These are phyloP conservation scores for Drosophila leontia DNA, from an alignment of 1,140 invertebrate species.

Conservation along the genomic window DNA sequence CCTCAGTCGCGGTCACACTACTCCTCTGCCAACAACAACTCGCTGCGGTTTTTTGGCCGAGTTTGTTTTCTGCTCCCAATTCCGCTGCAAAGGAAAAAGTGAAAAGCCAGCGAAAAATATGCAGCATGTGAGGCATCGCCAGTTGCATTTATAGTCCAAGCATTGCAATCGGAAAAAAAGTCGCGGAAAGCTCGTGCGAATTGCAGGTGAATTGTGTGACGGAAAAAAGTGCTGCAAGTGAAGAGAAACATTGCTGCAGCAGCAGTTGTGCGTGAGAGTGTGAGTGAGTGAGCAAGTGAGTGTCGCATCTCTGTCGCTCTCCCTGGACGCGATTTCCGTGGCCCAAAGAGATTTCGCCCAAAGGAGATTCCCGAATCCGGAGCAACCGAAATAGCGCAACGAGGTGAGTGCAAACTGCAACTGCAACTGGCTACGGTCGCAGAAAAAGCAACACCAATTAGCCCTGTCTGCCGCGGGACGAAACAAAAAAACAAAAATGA, in stretches of 20 bases:
- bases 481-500: conserved; percentile 16
- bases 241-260: conserved; percentile 37
- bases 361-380: conserved; percentile 27
- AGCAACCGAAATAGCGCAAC: conserved; percentile 16
- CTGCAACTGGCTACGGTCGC: conserved; percentile 13
- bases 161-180: conserved; percentile 3
- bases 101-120: conserved; percentile 46
- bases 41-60: conserved; percentile 18
- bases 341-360: conserved; percentile 26
- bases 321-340: conserved; percentile 34
- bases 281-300: conserved; percentile 23
- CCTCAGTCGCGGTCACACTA: conserved; percentile 51
- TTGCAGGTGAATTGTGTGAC: conserved; percentile 21
- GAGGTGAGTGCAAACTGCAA: conserved; percentile 43
- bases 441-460: conserved; percentile 31
- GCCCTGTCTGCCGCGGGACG: conserved; percentile 17
- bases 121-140: conserved; percentile 21
- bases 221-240: conserved; percentile 26
- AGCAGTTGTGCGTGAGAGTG: conserved; percentile 15
- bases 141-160: conserved; percentile 19
- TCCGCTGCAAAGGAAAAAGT: conserved; percentile 63
- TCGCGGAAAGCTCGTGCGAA: conserved; percentile 13
- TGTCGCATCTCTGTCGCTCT: conserved; percentile 28
- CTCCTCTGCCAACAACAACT: conserved; percentile 37
- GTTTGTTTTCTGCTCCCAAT: conserved; percentile 62